A percentile compares a stretch with the other conserved stretches of the same genome.
Evolutionary conservation across 2,888 invertebrate genomes (phyloP).

Genomic region (Xanthia icteritia): DNA sequence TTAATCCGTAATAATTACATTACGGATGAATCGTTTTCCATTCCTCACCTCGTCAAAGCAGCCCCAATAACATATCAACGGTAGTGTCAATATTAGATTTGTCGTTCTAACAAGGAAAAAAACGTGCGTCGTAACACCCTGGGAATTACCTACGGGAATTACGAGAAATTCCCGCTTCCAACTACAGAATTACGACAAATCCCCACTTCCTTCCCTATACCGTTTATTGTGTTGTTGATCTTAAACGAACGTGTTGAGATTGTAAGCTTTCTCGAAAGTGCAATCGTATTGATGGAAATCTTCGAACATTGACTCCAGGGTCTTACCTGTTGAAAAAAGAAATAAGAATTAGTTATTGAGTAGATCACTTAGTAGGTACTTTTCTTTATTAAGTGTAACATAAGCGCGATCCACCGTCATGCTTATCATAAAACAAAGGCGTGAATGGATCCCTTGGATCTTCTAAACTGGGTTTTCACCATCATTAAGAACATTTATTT

Average conservation of each 20-base stretch:
- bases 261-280: not conserved
- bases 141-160: constrained; percentile 49
- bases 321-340: constrained; percentile 50
- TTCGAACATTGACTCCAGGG: not conserved
- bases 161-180: constrained; percentile 30
- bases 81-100: constrained; percentile 51
- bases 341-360: constrained; percentile 23
- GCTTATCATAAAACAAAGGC: not conserved
- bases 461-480: not conserved
- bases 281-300: not conserved
- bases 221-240: constrained; percentile 10
- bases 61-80: constrained; percentile 35
- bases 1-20: not conserved
- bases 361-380: not conserved
- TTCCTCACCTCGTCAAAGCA: constrained; percentile 22
- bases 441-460: too few species aligned
- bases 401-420: not conserved
- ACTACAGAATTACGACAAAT: constrained; percentile 27
- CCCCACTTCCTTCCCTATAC: constrained; percentile 2
- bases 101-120: constrained; percentile 6
- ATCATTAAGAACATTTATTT: not conserved
- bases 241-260: not conserved
- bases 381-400: not conserved
- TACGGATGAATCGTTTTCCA: not conserved
- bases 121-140: constrained; percentile 30